These are phyloP conservation scores for Puntigrus tetrazona DNA, from an alignment of 2,113 vertebrate species.

Conservation along the genomic window DNA sequence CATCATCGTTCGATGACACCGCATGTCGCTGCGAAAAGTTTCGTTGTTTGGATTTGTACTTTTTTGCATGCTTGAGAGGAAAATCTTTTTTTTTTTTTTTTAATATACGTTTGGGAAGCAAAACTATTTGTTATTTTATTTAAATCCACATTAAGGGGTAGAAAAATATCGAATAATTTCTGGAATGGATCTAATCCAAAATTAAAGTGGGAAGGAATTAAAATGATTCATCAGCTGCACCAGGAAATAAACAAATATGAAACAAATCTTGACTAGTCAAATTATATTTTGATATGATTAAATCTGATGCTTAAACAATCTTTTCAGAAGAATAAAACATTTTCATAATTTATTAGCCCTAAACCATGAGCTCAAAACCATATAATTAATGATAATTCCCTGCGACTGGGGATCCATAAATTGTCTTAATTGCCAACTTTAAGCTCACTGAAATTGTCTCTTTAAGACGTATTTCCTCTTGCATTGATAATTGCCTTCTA, in stretches of 20 bases:
- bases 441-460: slow-evolving; percentile 29
- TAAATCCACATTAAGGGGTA: neutral
- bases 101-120: neutral
- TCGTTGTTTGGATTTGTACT: neutral
- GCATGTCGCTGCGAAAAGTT: neutral
- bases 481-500: slow-evolving; percentile 10
- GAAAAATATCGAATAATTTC: neutral
- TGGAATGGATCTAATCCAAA: slow-evolving; percentile 2
- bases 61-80: neutral
- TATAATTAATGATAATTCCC: slow-evolving; percentile 64
- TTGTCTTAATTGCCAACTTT: slow-evolving; percentile 48
- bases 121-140: neutral
- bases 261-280: neutral
- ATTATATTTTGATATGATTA: neutral
- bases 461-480: slow-evolving; percentile 33
- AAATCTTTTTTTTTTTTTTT: neutral
- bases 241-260: neutral
- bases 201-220: neutral
- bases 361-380: slow-evolving; percentile 56
- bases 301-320: slow-evolving; percentile 16
- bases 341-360: slow-evolving; percentile 63
- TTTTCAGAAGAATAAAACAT: slow-evolving; percentile 6
- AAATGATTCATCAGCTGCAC: neutral
- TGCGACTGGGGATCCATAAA: slow-evolving; percentile 47
- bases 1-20: neutral